Evolutionary conservation across 2,888 invertebrate genomes (phyloP), one percentile per base, ranked within the genome.

Genomic region (Drosophila neoperkinsi): DNA sequence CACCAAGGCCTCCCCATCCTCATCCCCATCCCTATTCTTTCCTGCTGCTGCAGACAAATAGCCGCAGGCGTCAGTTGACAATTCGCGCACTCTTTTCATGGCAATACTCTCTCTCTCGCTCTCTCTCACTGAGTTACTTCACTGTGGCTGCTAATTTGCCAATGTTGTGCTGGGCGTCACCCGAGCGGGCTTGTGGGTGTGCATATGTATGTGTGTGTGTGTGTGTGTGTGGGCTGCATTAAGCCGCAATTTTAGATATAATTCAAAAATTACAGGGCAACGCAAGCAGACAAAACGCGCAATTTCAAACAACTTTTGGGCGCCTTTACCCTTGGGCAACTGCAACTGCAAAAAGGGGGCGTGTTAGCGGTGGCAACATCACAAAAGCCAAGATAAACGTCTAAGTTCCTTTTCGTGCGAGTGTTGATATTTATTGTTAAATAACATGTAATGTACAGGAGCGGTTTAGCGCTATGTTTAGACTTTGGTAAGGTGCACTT

Each of bases 231-330:
- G 41, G 25, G 64, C 57, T 65, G 62, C 70, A 31, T 75, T 82
- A 65, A 71, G 75, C 70, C 64, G 75, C 82, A 78, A 80, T 88
- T 86, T 90, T 84, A 76, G 62, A 65, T 79, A 79, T 91, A 91
- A 91, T 89, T 84, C 84, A 84, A 88, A 91, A 91, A 91, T 91
- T 91, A 91, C 84, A 91, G 88, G 79, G 90, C 86, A 78, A 36
- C 61, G 38, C 65, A 38, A 36, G 49, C 60, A 74, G 74, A 68
- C 72, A 43, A 73, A 74, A 74, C 56, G 74, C 69, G 81, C 81
- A 78, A 82, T 78, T 87, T 71, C 73, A 38, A 60, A 25, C 68
- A 69, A 68, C 53, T 79, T 79, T 75, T 46, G 63, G 64, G 66
- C 61, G 31, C 31, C 74, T 18, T 30, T 43, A 11, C 30, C 43